Evolutionary conservation across 2,888 invertebrate species (phyloP).

Genomic region (Drosophila villosipedis): DNA sequence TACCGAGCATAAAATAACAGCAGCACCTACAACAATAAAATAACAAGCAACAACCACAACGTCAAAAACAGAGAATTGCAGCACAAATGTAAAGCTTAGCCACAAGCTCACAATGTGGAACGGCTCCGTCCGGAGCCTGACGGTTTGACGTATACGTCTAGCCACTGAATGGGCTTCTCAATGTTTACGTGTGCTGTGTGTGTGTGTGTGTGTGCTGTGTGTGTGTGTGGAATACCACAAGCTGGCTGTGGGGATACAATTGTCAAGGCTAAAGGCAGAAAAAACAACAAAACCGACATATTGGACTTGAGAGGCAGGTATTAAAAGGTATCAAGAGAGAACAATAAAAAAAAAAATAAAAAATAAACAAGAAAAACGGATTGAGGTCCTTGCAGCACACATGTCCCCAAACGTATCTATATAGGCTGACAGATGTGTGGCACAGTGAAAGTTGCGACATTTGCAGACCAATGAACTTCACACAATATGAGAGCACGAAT

Average conservation of each 20-base stretch:
- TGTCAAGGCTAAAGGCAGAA: conserved; percentile 58
- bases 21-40: conserved; percentile 32
- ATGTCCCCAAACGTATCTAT: background rate
- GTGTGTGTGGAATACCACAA: conserved; percentile 19
- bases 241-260: conserved; percentile 51
- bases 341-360: background rate
- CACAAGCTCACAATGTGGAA: conserved; percentile 60
- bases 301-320: conserved; percentile 42
- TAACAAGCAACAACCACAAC: conserved; percentile 9
- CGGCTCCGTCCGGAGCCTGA: conserved; percentile 33
- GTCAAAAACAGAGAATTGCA: conserved; percentile 6
- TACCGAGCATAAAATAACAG: conserved; percentile 10
- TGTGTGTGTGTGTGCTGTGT: conserved; percentile 6
- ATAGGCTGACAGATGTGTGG: conserved; percentile 4
- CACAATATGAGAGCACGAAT: background rate
- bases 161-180: conserved; percentile 61
- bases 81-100: conserved; percentile 61
- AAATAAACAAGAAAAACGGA: conserved; percentile 9
- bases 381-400: conserved; percentile 4
- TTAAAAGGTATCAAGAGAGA: conserved; percentile 46
- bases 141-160: conserved; percentile 63
- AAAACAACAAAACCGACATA: conserved; percentile 22
- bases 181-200: conserved; percentile 24
- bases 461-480: conserved; percentile 11
- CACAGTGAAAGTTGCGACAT: conserved; percentile 17